Base-by-base conservation (phyloP, 1,140 invertebrate genomes). In the Habropoda laboriosa region DNA sequence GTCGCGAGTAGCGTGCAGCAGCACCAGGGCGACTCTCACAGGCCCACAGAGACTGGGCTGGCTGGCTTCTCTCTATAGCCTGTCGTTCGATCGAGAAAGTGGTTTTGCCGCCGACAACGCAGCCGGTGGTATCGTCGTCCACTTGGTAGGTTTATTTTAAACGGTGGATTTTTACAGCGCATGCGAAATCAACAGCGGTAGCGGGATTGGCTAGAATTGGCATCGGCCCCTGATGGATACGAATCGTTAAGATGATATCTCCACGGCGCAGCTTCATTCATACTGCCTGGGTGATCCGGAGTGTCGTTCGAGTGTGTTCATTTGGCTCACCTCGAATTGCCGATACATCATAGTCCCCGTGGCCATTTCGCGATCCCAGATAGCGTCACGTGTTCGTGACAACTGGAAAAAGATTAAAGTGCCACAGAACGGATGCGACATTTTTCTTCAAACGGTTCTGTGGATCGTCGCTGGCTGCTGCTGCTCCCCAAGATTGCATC, bases 211-310 rank as follows among this genome's bases (percentile, higher is more conserved):
- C 40, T 60, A 49, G 75, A 77, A 77, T 70, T 77, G 75, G 66
- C 66, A 77, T 60, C 64, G 75, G 13, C 27, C 10, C n/a, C 21
- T 77, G 64, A 77, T 60, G 75, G 75, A 77, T 70, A 60, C 53
- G 64, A 70, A 77, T 77, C 75, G 75, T 70, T 77, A 70, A 77
- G 75, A 77, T 70, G 64, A 77, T 70, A 77, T 77, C 75, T 58
- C n/a, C 27, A 2, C 32, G 32, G n/a, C 16, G 51, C n/a, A 24
- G 38, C 27, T 42, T 49, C 75, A 49, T 58, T 45, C 74, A 57
- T 58, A 24, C 18, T 35, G 51, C 42, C 61, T 77, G 74, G 74
- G 74, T 66, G 74, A 77, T 77, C 51, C 51, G 32, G 16, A 47
- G 72, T 57, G 40, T 68, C 63, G 63, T 45, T 57, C 55, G 55